Evolutionary conservation across 2,888 invertebrate genomes (phyloP).

Genomic region (Macrosiphum euphorbiae): DNA sequence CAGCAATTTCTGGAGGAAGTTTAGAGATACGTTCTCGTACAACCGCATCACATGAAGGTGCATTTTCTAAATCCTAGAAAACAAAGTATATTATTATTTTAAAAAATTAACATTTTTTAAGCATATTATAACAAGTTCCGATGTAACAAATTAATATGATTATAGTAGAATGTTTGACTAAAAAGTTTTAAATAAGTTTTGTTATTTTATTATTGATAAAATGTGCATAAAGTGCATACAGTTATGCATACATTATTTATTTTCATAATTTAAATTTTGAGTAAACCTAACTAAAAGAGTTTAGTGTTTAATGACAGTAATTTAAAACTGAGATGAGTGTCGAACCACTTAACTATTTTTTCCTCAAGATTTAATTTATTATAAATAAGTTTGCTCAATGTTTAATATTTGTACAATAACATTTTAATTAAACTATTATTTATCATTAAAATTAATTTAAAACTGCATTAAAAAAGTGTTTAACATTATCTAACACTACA

Average conservation of each 20-base stretch:
- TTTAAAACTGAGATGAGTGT: background rate
- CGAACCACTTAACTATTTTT: background rate
- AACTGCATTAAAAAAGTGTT: background rate
- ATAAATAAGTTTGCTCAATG: background rate
- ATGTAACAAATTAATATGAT: background rate
- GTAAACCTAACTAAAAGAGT: background rate
- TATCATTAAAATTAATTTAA: background rate
- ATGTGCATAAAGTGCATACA: background rate
- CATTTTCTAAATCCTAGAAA: conserved; percentile 88
- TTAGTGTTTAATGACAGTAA: background rate
- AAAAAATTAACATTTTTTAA: background rate
- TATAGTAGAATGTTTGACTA: background rate
- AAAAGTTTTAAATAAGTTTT: background rate
- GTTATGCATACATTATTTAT: background rate
- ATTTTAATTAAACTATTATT: background rate
- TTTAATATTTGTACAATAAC: background rate
- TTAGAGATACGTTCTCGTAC: conserved; percentile 94
- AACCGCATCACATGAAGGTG: conserved; percentile 94
- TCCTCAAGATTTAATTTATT: background rate
- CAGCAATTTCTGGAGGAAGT: conserved; percentile 94
- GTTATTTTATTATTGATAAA: background rate
- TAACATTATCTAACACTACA: background rate
- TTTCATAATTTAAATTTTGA: background rate
- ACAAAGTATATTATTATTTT: conserved; percentile 70
- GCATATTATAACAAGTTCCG: background rate